Base-by-base conservation (phyloP, 1,140 invertebrate genomes). In the Cylas formicarius region DNA sequence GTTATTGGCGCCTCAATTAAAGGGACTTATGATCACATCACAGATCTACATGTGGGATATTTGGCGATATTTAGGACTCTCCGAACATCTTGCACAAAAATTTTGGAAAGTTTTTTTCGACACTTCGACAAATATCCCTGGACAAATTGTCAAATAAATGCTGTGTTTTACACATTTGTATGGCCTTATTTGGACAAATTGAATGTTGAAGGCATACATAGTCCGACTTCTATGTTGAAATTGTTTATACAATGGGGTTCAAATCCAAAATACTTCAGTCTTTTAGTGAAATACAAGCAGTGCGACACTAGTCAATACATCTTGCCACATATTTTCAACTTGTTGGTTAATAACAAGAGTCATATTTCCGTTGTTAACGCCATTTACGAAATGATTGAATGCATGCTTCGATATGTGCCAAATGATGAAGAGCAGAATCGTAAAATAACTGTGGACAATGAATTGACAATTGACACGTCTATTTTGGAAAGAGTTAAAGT, bases 111-210 rank as follows among this genome's bases (percentile, higher is more conserved):
- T 59, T 85, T 94, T 59, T 93, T 92, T 63, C 69, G 77, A 10
- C 79, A 82, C 31, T 90, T 90, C 67, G 77, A 86, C 48, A 68
- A 77, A 50, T 89, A 89, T 61, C 56, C 68, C 9, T 95, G 86
- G 82, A 72, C 67, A 4, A 55, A 63, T 17, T 59, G 70, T 4
- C 84, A 94, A 64, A 67, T 93, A 2, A 76, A 84, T 56, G 78
- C 82, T 0, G 53, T 93, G 8, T 91, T 85, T 61, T 67, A 82
- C 31, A 76, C 82, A 0, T 78, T 83, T 32, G 73, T 97, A 11
- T 93, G 86, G 78, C 89, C 89, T 1, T 76, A 81, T 57, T 64
- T 92, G 32, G 67, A 74, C n/a, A 82, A 80, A 57, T 62, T 95
- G 1, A 77, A 82, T 1, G 67, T 78, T 36, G 90, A 95, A 60